A percentile compares a stretch with the other conserved stretches of the same genome.
Evolutionary conservation across 64 coral and sea anemone species (phyloP).

Genomic region (Astreopora myriophthalma): DNA sequence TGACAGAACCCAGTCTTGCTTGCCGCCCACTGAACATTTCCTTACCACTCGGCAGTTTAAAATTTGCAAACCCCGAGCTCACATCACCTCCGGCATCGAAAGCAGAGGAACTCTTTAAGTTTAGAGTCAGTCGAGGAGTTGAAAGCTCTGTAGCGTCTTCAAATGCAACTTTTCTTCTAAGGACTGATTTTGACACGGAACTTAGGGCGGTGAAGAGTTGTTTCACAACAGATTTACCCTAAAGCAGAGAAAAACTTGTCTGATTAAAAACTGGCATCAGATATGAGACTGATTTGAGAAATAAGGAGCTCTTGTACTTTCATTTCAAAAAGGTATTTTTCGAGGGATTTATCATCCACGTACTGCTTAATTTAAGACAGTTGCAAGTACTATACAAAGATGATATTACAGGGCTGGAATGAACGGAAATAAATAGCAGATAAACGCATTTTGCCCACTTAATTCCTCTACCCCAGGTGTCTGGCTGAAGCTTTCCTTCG

Average conservation of each 20-base stretch:
- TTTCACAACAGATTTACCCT: constrained; percentile 56
- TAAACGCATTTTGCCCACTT: no score
- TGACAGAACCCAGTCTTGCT: constrained; percentile 16
- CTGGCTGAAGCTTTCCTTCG: no score
- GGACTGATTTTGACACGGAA: constrained; percentile 6
- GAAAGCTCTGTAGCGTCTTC: constrained; percentile 66
- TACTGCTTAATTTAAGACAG: no score
- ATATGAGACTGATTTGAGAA: no score
- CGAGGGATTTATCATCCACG: no score
- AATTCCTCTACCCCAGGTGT: no score
- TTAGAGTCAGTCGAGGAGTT: constrained; percentile 30
- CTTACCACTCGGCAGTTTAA: constrained; percentile 36
- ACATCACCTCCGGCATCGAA: neutral
- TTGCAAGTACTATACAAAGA: no score
- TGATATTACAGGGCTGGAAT: no score
- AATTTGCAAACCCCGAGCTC: constrained; percentile 11
- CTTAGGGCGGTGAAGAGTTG: constrained; percentile 14
- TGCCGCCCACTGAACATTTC: constrained; percentile 9
- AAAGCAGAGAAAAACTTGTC: neutral
- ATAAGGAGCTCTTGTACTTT: no score
- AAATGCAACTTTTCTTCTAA: constrained; percentile 66
- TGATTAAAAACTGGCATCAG: no score
- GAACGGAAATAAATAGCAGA: no score
- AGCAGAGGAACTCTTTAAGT: constrained; percentile 12
- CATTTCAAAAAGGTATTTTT: no score